A percentile compares a stretch with the other conserved stretches of the same genome.
phyloP scores from a whole-genome alignment of 30 jellyfish, hydroid and myxozoan species.

The Aurelia sp. region DNA sequence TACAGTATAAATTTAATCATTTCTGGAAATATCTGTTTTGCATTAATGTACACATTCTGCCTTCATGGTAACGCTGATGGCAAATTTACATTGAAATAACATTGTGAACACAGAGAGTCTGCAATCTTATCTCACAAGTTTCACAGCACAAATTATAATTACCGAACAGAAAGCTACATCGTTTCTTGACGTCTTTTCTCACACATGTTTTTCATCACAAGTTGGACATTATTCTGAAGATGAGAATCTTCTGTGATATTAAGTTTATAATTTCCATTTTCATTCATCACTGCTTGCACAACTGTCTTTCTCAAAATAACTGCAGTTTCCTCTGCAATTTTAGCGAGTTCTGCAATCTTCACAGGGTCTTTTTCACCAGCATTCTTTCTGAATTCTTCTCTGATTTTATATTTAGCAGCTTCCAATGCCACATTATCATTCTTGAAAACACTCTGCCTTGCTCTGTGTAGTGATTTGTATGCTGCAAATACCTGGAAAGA shows the following conservation, averaged over 20 bases:
- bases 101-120: too few relatives aligned
- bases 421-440: conserved; percentile 72
- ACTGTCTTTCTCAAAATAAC: conserved; percentile 57
- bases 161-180: background rate
- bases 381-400: conserved; percentile 74
- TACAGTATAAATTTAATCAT: too few relatives aligned
- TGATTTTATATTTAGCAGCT: conserved; percentile 72
- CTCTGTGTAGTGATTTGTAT: conserved; percentile 68
- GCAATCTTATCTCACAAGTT: background rate
- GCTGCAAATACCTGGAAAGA: conserved; percentile 74
- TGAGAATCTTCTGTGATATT: conserved; percentile 63
- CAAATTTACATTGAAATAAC: too few relatives aligned
- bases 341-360: conserved; percentile 33
- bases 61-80: too few relatives aligned
- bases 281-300: conserved; percentile 68
- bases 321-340: conserved; percentile 72
- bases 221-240: conserved; percentile 53
- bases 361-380: conserved; percentile 2
- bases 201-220: conserved; percentile 53
- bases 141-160: background rate
- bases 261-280: conserved; percentile 53
- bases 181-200: conserved; percentile 23
- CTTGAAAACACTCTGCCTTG: conserved; percentile 70
- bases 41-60: too few relatives aligned
- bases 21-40: too few relatives aligned